Conservation (phyloP, 2,888 invertebrate species). For the Netelia fuscicornis region DNA sequence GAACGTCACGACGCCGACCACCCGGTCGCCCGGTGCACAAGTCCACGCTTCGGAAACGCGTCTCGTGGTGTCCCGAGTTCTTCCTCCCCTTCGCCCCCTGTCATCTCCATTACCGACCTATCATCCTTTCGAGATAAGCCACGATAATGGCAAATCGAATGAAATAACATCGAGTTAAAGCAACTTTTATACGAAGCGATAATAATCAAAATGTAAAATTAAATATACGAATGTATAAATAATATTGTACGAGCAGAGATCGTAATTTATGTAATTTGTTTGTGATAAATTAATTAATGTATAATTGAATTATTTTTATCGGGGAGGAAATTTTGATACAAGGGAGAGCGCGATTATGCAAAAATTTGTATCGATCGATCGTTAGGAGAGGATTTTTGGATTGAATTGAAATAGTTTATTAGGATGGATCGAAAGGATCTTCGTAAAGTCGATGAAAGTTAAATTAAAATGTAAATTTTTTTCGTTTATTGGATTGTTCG, state of each 20-base stretch:
- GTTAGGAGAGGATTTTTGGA: background rate
- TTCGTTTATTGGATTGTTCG: background rate
- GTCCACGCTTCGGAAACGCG: slow-evolving; percentile 60
- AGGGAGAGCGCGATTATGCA: background rate
- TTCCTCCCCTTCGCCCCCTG: background rate
- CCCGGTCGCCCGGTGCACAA: slow-evolving; percentile 62
- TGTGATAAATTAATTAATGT: background rate
- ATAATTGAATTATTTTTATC: background rate
- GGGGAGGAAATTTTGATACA: background rate
- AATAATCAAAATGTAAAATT: background rate
- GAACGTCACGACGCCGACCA: slow-evolving; percentile 79
- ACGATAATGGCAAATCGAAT: background rate
- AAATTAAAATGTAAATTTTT: background rate
- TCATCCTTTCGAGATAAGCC: background rate
- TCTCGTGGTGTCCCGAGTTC: slow-evolving; percentile 45
- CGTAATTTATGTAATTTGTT: background rate
- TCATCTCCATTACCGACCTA: background rate
- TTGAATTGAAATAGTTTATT: background rate
- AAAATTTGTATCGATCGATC: background rate
- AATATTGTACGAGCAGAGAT: background rate
- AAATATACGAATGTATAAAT: background rate
- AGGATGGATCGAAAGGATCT: background rate
- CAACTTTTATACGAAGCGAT: too few relatives aligned
- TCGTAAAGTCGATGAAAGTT: background rate
- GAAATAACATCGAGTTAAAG: background rate